Evolutionary conservation across 1,140 invertebrate species (phyloP), one percentile per base, ranked within the genome.

Genomic region (Diorhabda carinulata): DNA sequence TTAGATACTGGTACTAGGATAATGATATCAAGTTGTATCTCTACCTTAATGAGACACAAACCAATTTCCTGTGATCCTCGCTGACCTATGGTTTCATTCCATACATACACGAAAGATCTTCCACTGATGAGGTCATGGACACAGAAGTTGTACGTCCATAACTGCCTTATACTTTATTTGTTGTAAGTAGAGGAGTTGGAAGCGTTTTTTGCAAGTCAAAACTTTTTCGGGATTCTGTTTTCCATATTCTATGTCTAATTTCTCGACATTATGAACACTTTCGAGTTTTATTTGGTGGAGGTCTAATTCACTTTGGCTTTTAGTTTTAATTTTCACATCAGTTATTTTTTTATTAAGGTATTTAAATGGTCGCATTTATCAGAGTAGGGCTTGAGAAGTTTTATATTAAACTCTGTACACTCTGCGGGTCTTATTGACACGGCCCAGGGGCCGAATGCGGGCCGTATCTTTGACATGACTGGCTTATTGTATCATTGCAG

Each of bases 401-500:
- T 25, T 25, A 25, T 1, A 25, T 25, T 1, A 25, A 25, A 25
- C 25, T 25, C 25, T 25, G 25, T 25, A 25, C 25, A 25, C 25
- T 25, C 25, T 25, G 25, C 25, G 25, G 25, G 25, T 1, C 25
- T 25, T 25, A 25, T 25, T 25, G 25, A 25, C 25, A 25, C 25
- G 25, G 25, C 25, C 25, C 25, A 25, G 25, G 25, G 25, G 25
- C 25, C 25, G 25, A 25, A 25, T 25, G 25, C 25, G 25, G 25
- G 25, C 25, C 25, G 25, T 25, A 25, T 25, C 25, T 25, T 25
- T 25, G 25, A 25, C 25, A 25, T 25, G 1, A 25, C 25, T 62
- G 61, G 41, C 61, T 62, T 62, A 62, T 62, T 25, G 42, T 43
- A 62, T 62, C 61, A 62, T 62, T 43, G 2, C 61, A 41, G 61